Evolutionary conservation across 2,888 invertebrate species (phyloP).

Genomic region (Digitonthophagus gazella): DNA sequence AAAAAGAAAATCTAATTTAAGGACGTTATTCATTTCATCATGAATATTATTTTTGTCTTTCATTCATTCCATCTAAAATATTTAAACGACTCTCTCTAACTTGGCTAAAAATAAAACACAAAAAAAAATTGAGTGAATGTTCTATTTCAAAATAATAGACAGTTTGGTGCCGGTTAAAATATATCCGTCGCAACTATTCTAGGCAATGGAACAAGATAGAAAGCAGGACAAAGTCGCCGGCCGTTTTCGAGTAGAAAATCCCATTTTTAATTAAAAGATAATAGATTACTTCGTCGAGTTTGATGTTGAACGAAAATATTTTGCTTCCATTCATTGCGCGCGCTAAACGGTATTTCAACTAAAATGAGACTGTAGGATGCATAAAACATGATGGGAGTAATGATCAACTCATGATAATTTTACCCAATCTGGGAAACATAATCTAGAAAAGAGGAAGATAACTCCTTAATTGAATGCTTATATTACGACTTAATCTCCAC

Average conservation of each 20-base stretch:
- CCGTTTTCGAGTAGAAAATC: not conserved
- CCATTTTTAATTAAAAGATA: not conserved
- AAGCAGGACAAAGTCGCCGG: not conserved
- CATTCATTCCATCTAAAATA: no score
- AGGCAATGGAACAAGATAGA: not conserved
- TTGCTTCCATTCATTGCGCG: not conserved
- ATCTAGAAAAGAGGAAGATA: not conserved
- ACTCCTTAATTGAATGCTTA: not conserved
- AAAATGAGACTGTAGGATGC: not conserved
- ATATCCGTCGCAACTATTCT: not conserved
- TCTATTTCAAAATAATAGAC: no score
- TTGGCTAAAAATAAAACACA: no score
- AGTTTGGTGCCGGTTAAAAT: no score
- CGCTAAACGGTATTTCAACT: not conserved
- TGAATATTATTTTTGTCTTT: no score
- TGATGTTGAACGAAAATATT: not conserved
- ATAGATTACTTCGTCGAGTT: not conserved
- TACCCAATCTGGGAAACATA: not conserved
- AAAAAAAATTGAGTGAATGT: no score
- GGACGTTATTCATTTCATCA: no score
- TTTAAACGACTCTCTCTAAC: no score
- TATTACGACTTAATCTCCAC: not conserved
- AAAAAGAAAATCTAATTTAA: no score
- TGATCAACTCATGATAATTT: not conserved
- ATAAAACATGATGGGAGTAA: not conserved